phyloP scores from a whole-genome alignment of 2,113 vertebrate species.

The Aviceda subcristata region DNA sequence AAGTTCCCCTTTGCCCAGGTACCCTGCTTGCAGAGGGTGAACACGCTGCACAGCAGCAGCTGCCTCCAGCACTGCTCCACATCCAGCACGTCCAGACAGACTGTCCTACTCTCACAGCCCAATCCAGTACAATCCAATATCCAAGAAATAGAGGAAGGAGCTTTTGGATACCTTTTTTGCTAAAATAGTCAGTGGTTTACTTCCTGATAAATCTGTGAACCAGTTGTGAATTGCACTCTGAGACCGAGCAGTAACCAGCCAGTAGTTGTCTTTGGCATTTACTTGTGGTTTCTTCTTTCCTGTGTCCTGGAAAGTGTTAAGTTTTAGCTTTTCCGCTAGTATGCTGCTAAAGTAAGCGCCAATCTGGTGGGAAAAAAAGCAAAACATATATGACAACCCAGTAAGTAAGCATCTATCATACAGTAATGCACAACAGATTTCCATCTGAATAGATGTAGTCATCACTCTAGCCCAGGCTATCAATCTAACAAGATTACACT shows the following conservation, averaged over 20 bases:
- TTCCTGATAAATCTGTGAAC: conserved; percentile 80
- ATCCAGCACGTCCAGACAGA: not conserved
- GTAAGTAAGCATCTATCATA: not conserved
- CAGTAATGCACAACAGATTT: not conserved
- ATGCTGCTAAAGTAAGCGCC: conserved; percentile 82
- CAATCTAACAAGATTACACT: not conserved
- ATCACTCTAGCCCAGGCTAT: not conserved
- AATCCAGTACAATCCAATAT: not conserved
- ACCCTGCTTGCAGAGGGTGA: not conserved
- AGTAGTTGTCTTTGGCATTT: conserved; percentile 82
- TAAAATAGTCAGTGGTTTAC: conserved; percentile 75
- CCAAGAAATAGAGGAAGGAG: not conserved
- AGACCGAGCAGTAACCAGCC: conserved; percentile 79
- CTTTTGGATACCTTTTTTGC: conserved; percentile 75
- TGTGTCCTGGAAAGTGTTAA: conserved; percentile 81
- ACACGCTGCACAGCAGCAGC: not conserved
- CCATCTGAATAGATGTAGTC: not conserved
- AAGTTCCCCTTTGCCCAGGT: not conserved
- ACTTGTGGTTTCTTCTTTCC: conserved; percentile 82
- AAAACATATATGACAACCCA: not conserved
- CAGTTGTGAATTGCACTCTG: conserved; percentile 80
- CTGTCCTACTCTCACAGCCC: not conserved
- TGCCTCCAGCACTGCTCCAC: not conserved
- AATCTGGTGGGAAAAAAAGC: conserved; percentile 54
- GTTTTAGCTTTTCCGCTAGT: conserved; percentile 78